Evolutionary conservation across 2,113 vertebrate species (phyloP), one percentile per base, ranked within the genome.

Genomic region (Sciurus niger): DNA sequence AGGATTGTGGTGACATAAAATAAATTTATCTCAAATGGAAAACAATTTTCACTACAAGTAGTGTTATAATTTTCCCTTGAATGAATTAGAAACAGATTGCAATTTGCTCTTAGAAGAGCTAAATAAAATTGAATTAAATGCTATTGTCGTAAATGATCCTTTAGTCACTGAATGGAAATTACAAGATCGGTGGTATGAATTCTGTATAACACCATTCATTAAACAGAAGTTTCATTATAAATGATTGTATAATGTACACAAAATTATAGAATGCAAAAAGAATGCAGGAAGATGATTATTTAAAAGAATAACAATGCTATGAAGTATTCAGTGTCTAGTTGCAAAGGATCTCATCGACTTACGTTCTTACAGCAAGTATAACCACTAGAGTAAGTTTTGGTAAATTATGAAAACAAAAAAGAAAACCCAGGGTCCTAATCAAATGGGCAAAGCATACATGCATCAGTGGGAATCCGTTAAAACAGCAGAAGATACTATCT

Each of bases 121-220:
- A 93, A 93, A 89, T 94, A 80, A 94, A 91, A 86, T 67, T 67
- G 43, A 88, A 84, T 89, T 86, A 73, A 92, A 96, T 86, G 43
- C 17, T 84, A 76, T 92, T 93, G 6, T 87, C 82, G 43, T 83
- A 93, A 97, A 93, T 14, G 7, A 2, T 76, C 37, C 65, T 87
- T 93, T 93, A 79, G 68, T 89, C 34, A 70, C 73, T 92, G 30
- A 93, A 86, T 88, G 17, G 20, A 37, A 89, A 88, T 88, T 97
- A 82, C 8, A 84, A 95, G 91, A 92, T 82, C 32, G 89, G 24
- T 96, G 72, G 1, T 72, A 90, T 77, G 17, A 82, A 92, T 94
- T 68, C 68, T 89, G 40, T 28, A 48, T 14, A 87, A 72, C 13
- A 68, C 8, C 20, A 65, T 87, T 96, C 76, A 92, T 80, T 93